Conservation (phyloP, 2,888 invertebrate genomes). For the Torymus aiolomorphi region DNA sequence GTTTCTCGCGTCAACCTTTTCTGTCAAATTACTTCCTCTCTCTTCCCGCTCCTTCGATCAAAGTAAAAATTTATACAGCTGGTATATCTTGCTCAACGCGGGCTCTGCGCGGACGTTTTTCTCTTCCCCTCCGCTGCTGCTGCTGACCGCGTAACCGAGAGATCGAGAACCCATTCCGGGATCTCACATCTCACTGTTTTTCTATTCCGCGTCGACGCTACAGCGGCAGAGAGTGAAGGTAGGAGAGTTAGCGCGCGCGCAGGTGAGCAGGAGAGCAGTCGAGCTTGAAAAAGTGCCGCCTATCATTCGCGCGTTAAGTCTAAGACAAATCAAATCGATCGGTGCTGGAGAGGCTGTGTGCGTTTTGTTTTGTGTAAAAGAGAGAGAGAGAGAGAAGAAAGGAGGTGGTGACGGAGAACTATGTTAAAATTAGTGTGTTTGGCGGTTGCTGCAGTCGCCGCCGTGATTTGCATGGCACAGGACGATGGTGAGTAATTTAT, state of each 20-base stretch:
- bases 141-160: slow-evolving; percentile 13
- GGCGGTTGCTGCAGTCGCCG: slow-evolving; percentile 24
- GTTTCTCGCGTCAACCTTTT: slow-evolving; percentile 55
- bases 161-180: slow-evolving; percentile 48
- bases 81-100: too few relatives aligned
- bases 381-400: too few relatives aligned
- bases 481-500: slow-evolving; percentile 41
- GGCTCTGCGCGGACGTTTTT: too few relatives aligned
- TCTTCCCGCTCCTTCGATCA: neutral
- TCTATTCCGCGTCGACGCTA: slow-evolving; percentile 45
- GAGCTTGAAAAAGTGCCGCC: slow-evolving; percentile 1
- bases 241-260: too few relatives aligned
- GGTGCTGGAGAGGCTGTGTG: neutral
- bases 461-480: slow-evolving; percentile 22
- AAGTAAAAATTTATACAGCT: too few relatives aligned
- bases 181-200: slow-evolving; percentile 37
- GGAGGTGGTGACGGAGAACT: neutral
- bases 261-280: too few relatives aligned
- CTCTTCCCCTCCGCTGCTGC: too few relatives aligned
- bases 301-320: slow-evolving; percentile 30
- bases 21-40: slow-evolving; percentile 55
- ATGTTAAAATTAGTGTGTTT: slow-evolving; percentile 48
- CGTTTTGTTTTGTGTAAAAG: too few relatives aligned
- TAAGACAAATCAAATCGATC: slow-evolving; percentile 8
- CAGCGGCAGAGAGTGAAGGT: too few relatives aligned